These are phyloP conservation scores for Chlorops oryzae DNA, from an alignment of 1,140 invertebrate species.

Conservation along the genomic window DNA sequence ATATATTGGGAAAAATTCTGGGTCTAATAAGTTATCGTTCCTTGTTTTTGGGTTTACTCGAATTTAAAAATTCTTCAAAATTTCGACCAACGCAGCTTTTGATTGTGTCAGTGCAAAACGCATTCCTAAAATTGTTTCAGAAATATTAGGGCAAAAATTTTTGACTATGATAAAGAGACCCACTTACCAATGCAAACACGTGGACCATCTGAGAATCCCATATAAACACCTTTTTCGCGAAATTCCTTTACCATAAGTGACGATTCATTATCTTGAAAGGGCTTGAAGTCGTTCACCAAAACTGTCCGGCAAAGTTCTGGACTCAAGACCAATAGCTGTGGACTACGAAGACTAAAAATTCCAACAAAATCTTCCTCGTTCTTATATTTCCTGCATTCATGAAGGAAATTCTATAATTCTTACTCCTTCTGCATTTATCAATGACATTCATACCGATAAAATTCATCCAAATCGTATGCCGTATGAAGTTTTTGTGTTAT, in stretches of 20 bases:
- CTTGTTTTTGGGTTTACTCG: conserved; percentile 31
- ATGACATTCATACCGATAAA: conserved; percentile 26
- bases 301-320: conserved; percentile 50
- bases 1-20: conserved; percentile 11
- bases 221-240: conserved; percentile 24
- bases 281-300: conserved; percentile 50
- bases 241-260: conserved; percentile 23
- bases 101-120: conserved; percentile 33
- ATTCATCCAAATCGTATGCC: conserved; percentile 26
- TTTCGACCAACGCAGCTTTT: conserved; percentile 33
- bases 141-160: not conserved
- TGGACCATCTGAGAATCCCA: conserved; percentile 35
- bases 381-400: conserved; percentile 25
- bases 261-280: conserved; percentile 47
- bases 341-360: conserved; percentile 24
- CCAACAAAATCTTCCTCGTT: conserved; percentile 34
- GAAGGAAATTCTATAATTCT: conserved; percentile 4
- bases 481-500: conserved; percentile 24
- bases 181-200: conserved; percentile 32
- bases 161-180: not conserved
- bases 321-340: conserved; percentile 49
- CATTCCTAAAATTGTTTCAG: conserved; percentile 22
- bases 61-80: conserved; percentile 30
- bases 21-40: conserved; percentile 26
- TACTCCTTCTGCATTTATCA: not conserved